A percentile compares a stretch with the other conserved stretches of the same genome.
Evolutionary conservation across 2,797 vertebrate species (phyloP).

Genomic region (Amniataba percoides): DNA sequence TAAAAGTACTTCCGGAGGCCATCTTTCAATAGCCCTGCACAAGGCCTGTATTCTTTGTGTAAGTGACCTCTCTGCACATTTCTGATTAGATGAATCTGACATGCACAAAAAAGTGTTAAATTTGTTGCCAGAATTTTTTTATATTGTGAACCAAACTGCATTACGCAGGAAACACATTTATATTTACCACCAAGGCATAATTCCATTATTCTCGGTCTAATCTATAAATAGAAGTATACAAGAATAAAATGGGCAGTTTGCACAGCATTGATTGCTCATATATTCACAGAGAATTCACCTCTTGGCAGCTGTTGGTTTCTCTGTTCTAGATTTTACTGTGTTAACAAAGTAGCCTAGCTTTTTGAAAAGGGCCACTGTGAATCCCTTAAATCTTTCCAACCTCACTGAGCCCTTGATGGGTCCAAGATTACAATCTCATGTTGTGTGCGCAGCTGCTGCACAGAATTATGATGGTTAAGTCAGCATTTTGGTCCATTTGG

Average conservation of each 20-base stretch:
- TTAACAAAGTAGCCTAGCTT: background rate
- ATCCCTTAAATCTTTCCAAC: background rate
- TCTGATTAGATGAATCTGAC: background rate
- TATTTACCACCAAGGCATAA: background rate
- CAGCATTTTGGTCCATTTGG: background rate
- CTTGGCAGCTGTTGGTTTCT: background rate
- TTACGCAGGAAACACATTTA: background rate
- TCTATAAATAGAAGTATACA: background rate
- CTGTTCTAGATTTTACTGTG: background rate
- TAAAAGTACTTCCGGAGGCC: background rate
- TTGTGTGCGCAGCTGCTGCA: background rate
- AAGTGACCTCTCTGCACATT: background rate
- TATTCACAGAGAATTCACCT: background rate
- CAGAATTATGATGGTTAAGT: background rate
- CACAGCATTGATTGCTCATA: background rate
- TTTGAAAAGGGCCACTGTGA: too few species aligned
- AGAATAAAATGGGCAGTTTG: background rate
- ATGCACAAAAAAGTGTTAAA: background rate
- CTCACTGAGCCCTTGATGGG: background rate
- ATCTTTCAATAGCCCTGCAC: background rate
- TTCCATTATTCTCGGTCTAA: background rate
- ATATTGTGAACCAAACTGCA: background rate
- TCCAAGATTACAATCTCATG: background rate
- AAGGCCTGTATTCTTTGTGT: slow-evolving; percentile 2
- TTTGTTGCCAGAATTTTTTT: background rate